Evolutionary conservation across 2,888 invertebrate genomes (phyloP).

Genomic region (Reticulitermes lucifugus): DNA sequence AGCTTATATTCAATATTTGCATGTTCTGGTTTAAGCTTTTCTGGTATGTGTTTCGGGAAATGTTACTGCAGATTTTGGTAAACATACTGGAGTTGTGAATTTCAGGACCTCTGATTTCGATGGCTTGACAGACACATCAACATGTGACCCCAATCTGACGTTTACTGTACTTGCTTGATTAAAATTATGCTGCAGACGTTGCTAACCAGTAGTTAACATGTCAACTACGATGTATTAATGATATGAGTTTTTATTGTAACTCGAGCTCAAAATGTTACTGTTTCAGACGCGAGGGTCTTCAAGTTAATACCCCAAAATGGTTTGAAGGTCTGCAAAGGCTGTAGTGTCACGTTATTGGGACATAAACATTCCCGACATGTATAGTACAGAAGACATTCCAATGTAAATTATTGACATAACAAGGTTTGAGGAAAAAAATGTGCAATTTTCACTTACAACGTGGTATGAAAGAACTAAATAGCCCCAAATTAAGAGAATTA

Average conservation of each 20-base stretch:
- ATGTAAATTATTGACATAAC: constrained; percentile 9
- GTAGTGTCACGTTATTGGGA: neutral
- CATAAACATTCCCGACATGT: neutral
- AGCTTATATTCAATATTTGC: neutral
- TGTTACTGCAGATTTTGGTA: neutral
- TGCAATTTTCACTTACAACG: constrained; percentile 15
- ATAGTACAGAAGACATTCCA: neutral
- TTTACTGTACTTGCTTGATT: constrained; percentile 38
- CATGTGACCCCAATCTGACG: constrained; percentile 66
- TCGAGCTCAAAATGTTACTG: neutral
- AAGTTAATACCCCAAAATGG: neutral
- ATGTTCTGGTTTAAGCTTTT: neutral
- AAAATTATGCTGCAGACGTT: neutral
- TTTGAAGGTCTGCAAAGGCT: constrained; percentile 19
- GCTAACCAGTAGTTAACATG: neutral
- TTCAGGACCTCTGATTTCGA: neutral
- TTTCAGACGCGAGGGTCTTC: constrained; percentile 4
- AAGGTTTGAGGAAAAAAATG: constrained; percentile 18
- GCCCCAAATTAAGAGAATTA: neutral
- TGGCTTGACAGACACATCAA: constrained; percentile 56
- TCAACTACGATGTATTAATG: neutral
- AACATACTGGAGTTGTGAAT: neutral
- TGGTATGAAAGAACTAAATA: neutral
- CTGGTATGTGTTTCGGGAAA: neutral
- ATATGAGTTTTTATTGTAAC: neutral